Evolutionary conservation across 2,113 vertebrate species (phyloP).

Genomic region (Pygoscelis adeliae): DNA sequence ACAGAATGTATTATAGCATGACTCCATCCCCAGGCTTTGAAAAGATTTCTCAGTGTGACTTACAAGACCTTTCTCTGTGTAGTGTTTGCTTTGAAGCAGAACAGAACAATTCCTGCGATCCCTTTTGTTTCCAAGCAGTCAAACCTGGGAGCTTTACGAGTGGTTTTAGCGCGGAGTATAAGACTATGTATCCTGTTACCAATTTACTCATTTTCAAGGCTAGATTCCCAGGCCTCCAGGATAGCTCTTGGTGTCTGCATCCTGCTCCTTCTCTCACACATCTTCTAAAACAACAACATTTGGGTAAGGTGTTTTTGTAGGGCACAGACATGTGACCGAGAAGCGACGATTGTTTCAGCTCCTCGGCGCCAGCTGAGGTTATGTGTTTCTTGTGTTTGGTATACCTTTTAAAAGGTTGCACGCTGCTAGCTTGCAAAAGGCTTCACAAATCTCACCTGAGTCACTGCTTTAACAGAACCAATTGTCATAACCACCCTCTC

Average conservation of each 20-base stretch:
- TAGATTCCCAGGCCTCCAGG: not conserved
- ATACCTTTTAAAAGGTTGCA: not conserved
- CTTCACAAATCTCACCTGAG: not conserved
- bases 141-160: not conserved
- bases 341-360: not conserved
- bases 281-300: fast-evolving
- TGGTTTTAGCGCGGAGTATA: fast-evolving
- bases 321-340: not conserved
- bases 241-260: not conserved
- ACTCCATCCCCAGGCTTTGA: not conserved
- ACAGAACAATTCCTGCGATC: not conserved
- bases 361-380: not conserved
- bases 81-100: not conserved
- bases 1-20: fast-evolving
- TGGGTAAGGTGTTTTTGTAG: not conserved
- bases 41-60: not conserved
- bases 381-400: fast-evolving
- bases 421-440: not conserved
- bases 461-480: not conserved
- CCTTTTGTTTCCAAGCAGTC: not conserved
- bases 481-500: not conserved
- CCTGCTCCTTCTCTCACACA: not conserved
- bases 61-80: not conserved
- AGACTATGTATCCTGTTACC: not conserved
- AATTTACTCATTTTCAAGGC: not conserved